These are phyloP conservation scores for Sphinx pinastri DNA, from an alignment of 2,888 invertebrate species.

Conservation along the genomic window DNA sequence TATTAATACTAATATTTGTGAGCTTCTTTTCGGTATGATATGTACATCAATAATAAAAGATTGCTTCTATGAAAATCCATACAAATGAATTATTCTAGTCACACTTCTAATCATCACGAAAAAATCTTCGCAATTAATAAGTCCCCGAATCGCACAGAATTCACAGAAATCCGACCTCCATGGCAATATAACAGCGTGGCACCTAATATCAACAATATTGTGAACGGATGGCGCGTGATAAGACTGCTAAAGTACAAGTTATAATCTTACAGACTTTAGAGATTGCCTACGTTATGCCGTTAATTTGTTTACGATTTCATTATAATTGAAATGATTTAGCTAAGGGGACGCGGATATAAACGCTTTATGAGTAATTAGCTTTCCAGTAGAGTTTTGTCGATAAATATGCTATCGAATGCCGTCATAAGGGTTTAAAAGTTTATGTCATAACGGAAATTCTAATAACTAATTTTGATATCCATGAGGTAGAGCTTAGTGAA, in stretches of 20 bases:
- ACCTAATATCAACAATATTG: slow-evolving; percentile 42
- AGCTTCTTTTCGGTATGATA: too few relatives aligned
- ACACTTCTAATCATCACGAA: not conserved
- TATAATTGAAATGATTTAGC: slow-evolving; percentile 4
- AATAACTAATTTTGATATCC: too few relatives aligned
- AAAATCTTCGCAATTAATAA: slow-evolving; percentile 5
- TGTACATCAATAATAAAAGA: too few relatives aligned
- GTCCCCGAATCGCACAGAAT: not conserved
- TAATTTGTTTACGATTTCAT: slow-evolving; percentile 12
- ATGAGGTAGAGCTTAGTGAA: too few relatives aligned
- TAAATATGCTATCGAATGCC: not conserved
- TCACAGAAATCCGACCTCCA: slow-evolving; percentile 16
- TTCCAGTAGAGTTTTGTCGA: not conserved
- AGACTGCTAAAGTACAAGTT: slow-evolving; percentile 40
- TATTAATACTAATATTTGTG: too few relatives aligned
- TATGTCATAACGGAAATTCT: too few relatives aligned
- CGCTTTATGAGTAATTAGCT: not conserved
- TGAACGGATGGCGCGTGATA: slow-evolving; percentile 41
- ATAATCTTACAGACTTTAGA: slow-evolving; percentile 43
- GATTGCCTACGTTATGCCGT: not conserved
- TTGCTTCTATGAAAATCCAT: not conserved
- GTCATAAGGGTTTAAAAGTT: too few relatives aligned
- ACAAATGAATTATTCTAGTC: not conserved
- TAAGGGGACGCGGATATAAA: not conserved
- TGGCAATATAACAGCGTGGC: slow-evolving; percentile 35